Evolutionary conservation across 2,888 invertebrate species (phyloP), one percentile per base, ranked within the genome.

Genomic region (Parnassius apollo): DNA sequence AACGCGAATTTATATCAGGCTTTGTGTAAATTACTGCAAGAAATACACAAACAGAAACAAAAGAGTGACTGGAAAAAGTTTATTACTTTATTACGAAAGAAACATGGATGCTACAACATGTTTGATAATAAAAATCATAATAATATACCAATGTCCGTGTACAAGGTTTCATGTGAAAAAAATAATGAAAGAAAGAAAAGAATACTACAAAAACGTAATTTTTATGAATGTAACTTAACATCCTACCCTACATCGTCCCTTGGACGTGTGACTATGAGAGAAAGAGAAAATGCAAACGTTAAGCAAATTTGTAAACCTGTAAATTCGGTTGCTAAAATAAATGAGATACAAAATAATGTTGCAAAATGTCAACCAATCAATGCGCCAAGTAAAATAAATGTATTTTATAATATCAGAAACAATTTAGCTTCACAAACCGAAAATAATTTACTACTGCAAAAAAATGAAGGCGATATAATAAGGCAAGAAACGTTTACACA

Each of bases 21-120:
- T 18, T 74, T 88, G 0, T 76, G 71, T 55, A 80, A 77, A 62
- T 63, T 89, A 49, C 70, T 78, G 10, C 59, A 72, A 49, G 74
- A 72, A 2, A 74, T 85, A 66, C 76, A 81, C 65, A 80, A 64
- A 62, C 83, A 86, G 63, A 85, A 81, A 68, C 74, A 82, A 57
- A 75, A 70, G 53, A 78, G 82, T 62, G 68, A 74, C 1, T 86
- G 85, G 83, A 83, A 85, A 65, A 85, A 82, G 60, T 86, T 82
- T 54, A 83, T 90, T n/a, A 83, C 84, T 51, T 73, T 80, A 48
- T 71, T 87, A 46, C 83, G 81, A 65, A 81, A 75, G 61, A 88
- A 80, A 69, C 81, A 86, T 57, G 62, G 57, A 62, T 66, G 22
- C 45, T 59, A 22, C 18, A 22, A 9, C 9, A 11, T 12, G 45